Evolutionary conservation across 1,140 invertebrate species (phyloP).

Genomic region (Habropoda laboriosa): DNA sequence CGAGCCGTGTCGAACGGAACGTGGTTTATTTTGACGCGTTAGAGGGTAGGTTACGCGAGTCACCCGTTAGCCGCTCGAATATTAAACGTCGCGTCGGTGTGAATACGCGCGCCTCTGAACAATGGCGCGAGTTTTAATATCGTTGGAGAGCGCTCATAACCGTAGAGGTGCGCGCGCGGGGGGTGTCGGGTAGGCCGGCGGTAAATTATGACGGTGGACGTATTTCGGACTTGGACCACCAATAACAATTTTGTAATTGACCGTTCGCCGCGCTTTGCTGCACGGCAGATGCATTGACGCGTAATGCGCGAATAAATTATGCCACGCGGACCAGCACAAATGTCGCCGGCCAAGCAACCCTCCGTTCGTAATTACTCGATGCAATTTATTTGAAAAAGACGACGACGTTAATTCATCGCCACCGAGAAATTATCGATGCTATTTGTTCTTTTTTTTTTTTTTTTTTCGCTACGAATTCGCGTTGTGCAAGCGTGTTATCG

Average conservation of each 20-base stretch:
- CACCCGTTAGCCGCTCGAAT: background rate
- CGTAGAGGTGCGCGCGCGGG: background rate
- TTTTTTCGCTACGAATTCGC: too few species aligned
- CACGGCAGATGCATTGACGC: background rate
- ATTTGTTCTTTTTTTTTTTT: too few species aligned
- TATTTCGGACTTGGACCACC: constrained; percentile 6
- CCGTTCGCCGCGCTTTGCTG: background rate
- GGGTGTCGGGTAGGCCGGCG: background rate
- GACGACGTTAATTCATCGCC: too few species aligned
- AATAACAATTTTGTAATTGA: constrained; percentile 45
- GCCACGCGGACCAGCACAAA: background rate
- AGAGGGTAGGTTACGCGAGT: too few species aligned
- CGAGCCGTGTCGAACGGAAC: background rate
- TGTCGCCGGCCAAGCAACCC: background rate
- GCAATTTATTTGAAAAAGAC: background rate
- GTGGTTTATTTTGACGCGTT: background rate
- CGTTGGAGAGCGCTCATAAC: constrained; percentile 12
- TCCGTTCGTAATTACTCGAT: background rate
- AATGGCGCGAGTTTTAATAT: constrained; percentile 33
- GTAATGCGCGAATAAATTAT: constrained; percentile 35
- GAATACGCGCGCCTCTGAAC: constrained; percentile 2
- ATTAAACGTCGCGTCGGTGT: background rate
- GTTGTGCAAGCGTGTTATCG: too few species aligned
- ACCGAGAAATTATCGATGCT: background rate
- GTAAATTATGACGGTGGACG: constrained; percentile 20